phyloP scores from a whole-genome alignment of 1,140 invertebrate species.

The Mya arenaria region DNA sequence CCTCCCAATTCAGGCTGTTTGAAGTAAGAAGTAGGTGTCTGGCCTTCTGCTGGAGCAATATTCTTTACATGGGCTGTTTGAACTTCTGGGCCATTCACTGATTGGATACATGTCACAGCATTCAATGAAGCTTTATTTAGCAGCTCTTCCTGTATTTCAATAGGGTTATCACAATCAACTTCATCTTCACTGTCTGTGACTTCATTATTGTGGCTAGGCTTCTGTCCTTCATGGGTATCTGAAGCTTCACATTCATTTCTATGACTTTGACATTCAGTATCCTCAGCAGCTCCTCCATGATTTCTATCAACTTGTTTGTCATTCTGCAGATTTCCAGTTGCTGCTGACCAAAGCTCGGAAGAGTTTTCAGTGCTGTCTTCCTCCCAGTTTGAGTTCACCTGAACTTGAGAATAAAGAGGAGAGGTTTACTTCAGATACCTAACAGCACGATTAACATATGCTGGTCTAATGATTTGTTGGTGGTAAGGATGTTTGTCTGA shows the following conservation, averaged over 20 bases:
- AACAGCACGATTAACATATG: constrained; percentile 19
- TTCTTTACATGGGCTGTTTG: constrained; percentile 34
- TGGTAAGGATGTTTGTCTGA: constrained; percentile 39
- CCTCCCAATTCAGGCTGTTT: constrained; percentile 38
- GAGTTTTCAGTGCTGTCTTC: constrained; percentile 22
- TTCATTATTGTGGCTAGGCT: constrained; percentile 13
- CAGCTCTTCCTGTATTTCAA: constrained; percentile 36
- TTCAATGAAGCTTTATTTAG: constrained; percentile 40
- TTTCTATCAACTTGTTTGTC: not conserved
- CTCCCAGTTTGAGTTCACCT: constrained; percentile 37
- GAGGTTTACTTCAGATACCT: constrained; percentile 9
- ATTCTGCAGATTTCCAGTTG: constrained; percentile 16
- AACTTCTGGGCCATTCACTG: constrained; percentile 47
- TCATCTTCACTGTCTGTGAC: constrained; percentile 40
- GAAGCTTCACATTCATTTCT: constrained; percentile 30
- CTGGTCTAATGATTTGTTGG: constrained; percentile 25
- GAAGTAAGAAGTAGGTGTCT: constrained; percentile 41
- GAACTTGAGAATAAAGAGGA: constrained; percentile 24
- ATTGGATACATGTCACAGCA: constrained; percentile 40
- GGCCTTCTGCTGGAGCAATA: constrained; percentile 48
- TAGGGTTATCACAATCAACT: constrained; percentile 44
- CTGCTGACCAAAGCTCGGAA: constrained; percentile 47
- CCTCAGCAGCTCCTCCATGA: not conserved
- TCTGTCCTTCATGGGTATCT: not conserved
- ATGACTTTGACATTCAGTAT: too few species aligned